phyloP scores from a whole-genome alignment of 2,113 vertebrate species.

The Ceuthmochares aereus region DNA sequence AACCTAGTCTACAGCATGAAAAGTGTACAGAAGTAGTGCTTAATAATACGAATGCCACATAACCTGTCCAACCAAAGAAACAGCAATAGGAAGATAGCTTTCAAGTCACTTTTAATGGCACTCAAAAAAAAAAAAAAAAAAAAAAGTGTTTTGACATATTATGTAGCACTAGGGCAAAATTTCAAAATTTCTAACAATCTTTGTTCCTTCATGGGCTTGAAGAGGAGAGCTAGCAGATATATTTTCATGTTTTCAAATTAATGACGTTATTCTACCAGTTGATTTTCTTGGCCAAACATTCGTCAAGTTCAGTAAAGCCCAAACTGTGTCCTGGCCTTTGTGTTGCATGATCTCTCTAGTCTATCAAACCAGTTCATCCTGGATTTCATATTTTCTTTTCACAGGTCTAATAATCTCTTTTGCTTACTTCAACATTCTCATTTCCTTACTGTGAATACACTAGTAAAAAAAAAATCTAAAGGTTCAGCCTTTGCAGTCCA shows the following conservation, averaged over 20 bases:
- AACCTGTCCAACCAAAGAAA: neutral
- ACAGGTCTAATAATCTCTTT: neutral
- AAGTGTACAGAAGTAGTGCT: neutral
- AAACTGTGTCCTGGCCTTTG: neutral
- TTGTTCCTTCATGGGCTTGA: neutral
- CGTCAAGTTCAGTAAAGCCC: neutral
- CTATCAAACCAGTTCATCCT: neutral
- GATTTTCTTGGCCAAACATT: neutral
- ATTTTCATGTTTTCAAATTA: neutral
- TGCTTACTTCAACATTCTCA: neutral
- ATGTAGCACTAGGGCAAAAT: neutral
- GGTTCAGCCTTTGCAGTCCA: neutral
- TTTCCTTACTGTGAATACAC: neutral
- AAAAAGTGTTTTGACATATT: neutral
- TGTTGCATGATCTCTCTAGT: neutral
- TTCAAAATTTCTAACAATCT: neutral
- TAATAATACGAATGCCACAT: neutral
- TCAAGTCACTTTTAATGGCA: neutral
- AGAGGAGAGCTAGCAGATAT: neutral
- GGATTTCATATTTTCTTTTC: neutral
- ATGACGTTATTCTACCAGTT: neutral
- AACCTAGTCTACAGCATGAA: neutral
- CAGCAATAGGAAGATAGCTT: neutral
- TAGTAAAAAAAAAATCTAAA: neutral
- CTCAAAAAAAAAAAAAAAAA: neutral